Percentiles rank a stretch among this genome's conserved stretches.
These are phyloP conservation scores for Capitulum mitella DNA, from an alignment of 2,888 invertebrate genomes.

Conservation along the genomic window DNA sequence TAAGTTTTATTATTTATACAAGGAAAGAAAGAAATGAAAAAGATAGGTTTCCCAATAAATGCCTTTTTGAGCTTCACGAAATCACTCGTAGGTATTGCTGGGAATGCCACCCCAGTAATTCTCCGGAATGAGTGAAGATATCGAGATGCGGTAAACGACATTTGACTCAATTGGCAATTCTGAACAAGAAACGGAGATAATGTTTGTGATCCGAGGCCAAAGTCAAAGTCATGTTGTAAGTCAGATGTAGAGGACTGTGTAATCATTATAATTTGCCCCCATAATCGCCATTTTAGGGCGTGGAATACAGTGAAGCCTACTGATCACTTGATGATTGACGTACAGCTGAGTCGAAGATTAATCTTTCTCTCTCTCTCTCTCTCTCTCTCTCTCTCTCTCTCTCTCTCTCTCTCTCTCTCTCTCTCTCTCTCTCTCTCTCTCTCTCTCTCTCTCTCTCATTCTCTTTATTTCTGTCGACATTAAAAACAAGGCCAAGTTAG, in stretches of 20 bases:
- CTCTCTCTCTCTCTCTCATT: conserved; percentile 28
- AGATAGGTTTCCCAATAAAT: background rate
- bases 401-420: too few species aligned
- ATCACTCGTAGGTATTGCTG: background rate
- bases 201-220: too few species aligned
- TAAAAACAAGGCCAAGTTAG: too few species aligned
- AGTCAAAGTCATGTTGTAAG: too few species aligned
- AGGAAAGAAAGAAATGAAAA: background rate
- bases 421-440: conserved; percentile 11
- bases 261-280: too few species aligned
- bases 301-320: too few species aligned
- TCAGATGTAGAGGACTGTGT: too few species aligned
- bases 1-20: background rate
- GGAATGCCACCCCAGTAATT: background rate
- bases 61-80: background rate
- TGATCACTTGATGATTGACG: too few species aligned
- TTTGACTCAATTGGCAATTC: background rate
- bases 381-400: conserved; percentile 25
- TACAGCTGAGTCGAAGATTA: too few species aligned
- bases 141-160: background rate
- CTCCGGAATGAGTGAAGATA: background rate
- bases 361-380: background rate
- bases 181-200: background rate
- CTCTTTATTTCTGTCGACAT: background rate
- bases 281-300: too few species aligned